These are phyloP conservation scores for Meandrina meandrites DNA, from an alignment of 92 coral and sea anemone genomes.

Conservation along the genomic window DNA sequence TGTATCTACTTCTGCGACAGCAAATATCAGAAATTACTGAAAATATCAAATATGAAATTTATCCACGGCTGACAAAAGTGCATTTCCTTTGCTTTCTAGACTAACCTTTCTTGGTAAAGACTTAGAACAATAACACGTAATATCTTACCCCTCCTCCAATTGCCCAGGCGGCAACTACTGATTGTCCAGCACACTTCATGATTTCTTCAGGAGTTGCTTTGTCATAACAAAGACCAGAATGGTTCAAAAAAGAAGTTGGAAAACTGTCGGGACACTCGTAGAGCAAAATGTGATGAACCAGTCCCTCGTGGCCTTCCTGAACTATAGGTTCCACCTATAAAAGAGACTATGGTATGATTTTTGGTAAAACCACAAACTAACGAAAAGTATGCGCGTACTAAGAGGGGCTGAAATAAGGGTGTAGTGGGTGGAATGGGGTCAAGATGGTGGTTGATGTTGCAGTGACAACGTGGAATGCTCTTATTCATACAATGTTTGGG, in stretches of 20 bases:
- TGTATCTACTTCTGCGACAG: too few species aligned
- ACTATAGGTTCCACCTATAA: slow-evolving; percentile 53
- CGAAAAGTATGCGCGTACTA: neutral
- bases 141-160: slow-evolving; percentile 55
- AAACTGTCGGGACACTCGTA: slow-evolving; percentile 46
- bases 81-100: too few species aligned
- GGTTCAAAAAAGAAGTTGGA: slow-evolving; percentile 16
- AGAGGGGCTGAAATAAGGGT: too few species aligned
- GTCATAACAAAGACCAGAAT: slow-evolving; percentile 22
- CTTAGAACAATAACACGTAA: neutral
- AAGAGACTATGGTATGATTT: neutral
- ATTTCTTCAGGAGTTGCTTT: slow-evolving; percentile 34
- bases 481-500: too few species aligned
- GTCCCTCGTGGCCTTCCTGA: slow-evolving; percentile 55
- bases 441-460: neutral
- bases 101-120: too few species aligned
- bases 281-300: slow-evolving; percentile 54
- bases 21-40: too few species aligned
- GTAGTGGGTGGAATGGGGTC: neutral
- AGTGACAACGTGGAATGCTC: neutral
- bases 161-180: slow-evolving; percentile 56
- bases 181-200: slow-evolving; percentile 40
- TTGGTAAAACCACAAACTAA: too few species aligned
- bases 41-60: too few species aligned
- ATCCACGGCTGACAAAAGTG: too few species aligned